Percentiles rank a stretch among this genome's conserved stretches.
Conservation (phyloP, 2,113 vertebrate genomes). For the Pluvialis apricaria region DNA sequence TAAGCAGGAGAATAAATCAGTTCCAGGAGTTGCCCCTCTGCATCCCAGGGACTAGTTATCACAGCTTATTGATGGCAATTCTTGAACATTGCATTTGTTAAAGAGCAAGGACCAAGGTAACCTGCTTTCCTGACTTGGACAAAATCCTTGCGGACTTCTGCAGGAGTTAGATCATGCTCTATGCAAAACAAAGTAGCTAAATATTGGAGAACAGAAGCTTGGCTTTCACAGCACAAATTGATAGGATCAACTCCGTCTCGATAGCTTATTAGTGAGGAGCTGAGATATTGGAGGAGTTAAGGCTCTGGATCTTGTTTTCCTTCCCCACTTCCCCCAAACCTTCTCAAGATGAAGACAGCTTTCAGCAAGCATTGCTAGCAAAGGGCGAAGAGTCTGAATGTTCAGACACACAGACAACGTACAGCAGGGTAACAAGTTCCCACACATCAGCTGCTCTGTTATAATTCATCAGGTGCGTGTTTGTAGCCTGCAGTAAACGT, state of each 20-base stretch:
- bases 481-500: neutral
- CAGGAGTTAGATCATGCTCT: neutral
- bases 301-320: neutral
- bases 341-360: neutral
- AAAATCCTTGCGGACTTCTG: neutral
- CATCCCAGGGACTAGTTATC: neutral
- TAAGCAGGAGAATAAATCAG: neutral
- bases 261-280: constrained; percentile 2
- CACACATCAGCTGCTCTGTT: constrained; percentile 10
- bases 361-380: neutral
- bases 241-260: constrained; percentile 8
- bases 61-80: neutral
- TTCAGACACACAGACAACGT: neutral
- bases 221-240: constrained; percentile 18
- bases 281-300: neutral
- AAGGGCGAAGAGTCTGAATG: neutral
- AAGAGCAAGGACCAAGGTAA: neutral
- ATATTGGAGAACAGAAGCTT: constrained; percentile 23
- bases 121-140: neutral
- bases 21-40: neutral
- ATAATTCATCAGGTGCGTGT: neutral
- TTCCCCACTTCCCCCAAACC: neutral
- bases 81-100: rapidly evolving
- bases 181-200: neutral
- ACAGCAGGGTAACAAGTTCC: neutral